These are phyloP conservation scores for Cryptoprocta ferox DNA, from an alignment of 2,797 vertebrate species.

Conservation along the genomic window DNA sequence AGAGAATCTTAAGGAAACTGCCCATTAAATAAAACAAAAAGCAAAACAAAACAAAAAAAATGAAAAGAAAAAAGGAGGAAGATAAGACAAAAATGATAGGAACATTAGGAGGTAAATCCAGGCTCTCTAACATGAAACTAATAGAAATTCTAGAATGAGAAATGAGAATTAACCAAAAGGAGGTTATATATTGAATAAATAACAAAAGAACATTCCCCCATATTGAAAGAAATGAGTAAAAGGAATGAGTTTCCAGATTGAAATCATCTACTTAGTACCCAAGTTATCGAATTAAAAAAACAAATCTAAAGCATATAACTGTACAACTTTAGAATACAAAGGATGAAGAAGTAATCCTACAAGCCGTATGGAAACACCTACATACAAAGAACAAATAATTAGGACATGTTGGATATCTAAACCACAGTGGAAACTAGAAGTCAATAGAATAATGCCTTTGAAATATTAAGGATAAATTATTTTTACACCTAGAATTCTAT, in stretches of 20 bases:
- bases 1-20: neutral
- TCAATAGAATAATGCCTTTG: neutral
- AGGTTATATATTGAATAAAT: neutral
- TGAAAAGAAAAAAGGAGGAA: neutral
- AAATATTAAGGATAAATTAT: neutral
- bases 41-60: neutral
- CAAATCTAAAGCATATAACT: neutral
- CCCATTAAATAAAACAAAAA: neutral
- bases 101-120: neutral
- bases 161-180: neutral
- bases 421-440: neutral
- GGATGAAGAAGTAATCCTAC: neutral
- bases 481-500: neutral
- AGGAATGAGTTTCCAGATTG: neutral
- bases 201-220: neutral
- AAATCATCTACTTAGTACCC: neutral
- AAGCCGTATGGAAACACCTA: neutral
- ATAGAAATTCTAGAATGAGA: neutral
- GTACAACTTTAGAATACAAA: neutral
- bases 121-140: neutral
- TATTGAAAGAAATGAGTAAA: slow-evolving; percentile 15
- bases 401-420: neutral
- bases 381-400: neutral
- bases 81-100: neutral
- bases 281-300: neutral